A percentile compares a stretch with the other conserved stretches of the same genome.
phyloP scores from a whole-genome alignment of 2,797 vertebrate species.

The Chaunax sp. region DNA sequence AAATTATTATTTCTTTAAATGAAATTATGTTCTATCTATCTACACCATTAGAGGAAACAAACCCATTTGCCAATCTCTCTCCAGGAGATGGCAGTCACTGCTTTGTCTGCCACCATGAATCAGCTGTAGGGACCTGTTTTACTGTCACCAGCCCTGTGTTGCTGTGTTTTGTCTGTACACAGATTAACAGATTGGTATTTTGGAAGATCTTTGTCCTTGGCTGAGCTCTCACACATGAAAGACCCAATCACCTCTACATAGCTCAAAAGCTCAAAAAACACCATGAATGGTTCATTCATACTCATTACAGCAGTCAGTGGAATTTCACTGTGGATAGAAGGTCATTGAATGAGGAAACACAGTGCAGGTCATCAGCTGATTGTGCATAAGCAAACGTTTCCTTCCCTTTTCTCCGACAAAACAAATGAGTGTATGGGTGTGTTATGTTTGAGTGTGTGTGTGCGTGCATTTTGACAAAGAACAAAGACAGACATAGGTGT shows the following conservation, averaged over 20 bases:
- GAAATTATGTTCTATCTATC: neutral
- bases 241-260: neutral
- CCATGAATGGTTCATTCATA: conserved; percentile 54
- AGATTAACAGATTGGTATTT: conserved; percentile 61
- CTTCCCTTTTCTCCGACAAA: conserved; percentile 64
- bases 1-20: too few species aligned
- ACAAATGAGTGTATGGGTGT: conserved; percentile 17
- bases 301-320: conserved; percentile 1
- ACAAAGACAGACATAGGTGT: neutral
- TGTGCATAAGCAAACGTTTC: conserved; percentile 74
- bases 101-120: neutral
- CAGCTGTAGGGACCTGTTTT: neutral
- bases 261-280: conserved; percentile 2
- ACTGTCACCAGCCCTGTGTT: neutral
- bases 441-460: neutral
- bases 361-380: conserved; percentile 72
- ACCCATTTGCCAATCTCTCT: neutral
- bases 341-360: conserved; percentile 71
- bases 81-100: conserved; percentile 66
- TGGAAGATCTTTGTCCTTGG: conserved; percentile 48
- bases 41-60: neutral
- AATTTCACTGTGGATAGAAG: conserved; percentile 25
- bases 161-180: conserved; percentile 35
- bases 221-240: conserved; percentile 12
- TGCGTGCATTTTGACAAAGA: neutral